Base-by-base conservation (phyloP, 2,797 vertebrate species). In the Oreonectes daqikongensis region DNA sequence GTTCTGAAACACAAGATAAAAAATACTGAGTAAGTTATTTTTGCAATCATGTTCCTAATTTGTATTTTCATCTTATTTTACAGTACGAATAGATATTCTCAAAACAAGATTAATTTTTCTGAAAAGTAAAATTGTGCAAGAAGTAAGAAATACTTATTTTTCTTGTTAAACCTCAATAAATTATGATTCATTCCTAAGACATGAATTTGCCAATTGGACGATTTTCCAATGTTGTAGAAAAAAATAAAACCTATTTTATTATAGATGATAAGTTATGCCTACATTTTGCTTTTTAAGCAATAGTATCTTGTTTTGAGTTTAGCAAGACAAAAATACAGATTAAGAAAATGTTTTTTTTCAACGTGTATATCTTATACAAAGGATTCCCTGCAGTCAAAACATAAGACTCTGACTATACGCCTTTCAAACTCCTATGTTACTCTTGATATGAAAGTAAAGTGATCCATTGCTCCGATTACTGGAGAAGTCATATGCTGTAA, bases 401-500 rank as follows among this genome's bases (percentile, higher is more conserved):
- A 32, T 32, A 18, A 18, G n/a, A 59, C 18, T 24, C 18, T 57
- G 10, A 59, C 55, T 28, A 10, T n/a, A 44, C 9, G 2, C 30
- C n/a, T 57, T 28, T 42, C 24, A 55, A 42, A 57, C 24, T 66
- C 48, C 17, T 50, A 20, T 74, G 46, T 22, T 8, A 44, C 61
- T 66, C 61, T 59, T 28, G 12, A 48, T 17, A 28, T 48, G 11
- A 53, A 65, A 57, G 26, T 66, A 44, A 65, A 74, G 35, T 65
- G 17, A 67, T 65, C 22, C 44, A 57, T 55, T 71, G 55, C 32
- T 46, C 35, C 32, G 8, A 74, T 38, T 61, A 53, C 24, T 10
- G 18, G n/a, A n/a, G 40, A 79, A 68, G 68, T 72, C 46, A 55
- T 30, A 15, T 35, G 15, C 15, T 17, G 55, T 20, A 18, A 22